Percentiles rank a stretch among this genome's conserved stretches.
These are phyloP conservation scores for Odontocerum albicorne DNA, from an alignment of 2,888 invertebrate genomes.

Conservation along the genomic window DNA sequence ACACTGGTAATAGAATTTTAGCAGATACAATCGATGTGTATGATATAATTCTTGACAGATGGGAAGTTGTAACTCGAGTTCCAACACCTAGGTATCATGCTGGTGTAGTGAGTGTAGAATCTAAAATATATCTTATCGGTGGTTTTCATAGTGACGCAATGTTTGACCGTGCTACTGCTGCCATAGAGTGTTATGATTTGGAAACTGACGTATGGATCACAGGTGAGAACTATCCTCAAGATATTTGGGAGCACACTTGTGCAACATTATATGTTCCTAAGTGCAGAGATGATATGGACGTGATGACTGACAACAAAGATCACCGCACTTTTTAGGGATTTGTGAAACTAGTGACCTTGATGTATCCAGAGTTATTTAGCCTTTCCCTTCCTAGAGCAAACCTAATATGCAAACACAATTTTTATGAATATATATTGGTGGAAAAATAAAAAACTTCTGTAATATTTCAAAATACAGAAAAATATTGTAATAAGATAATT, in stretches of 20 bases:
- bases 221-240: conserved; percentile 64
- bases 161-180: conserved; percentile 66
- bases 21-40: conserved; percentile 67
- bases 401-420: too few relatives aligned
- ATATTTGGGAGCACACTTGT: conserved; percentile 73
- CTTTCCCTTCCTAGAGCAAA: too few relatives aligned
- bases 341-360: too few relatives aligned
- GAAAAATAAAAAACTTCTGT: too few relatives aligned
- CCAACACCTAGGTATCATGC: conserved; percentile 70
- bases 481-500: too few relatives aligned
- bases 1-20: conserved; percentile 54
- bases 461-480: too few relatives aligned
- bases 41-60: conserved; percentile 57
- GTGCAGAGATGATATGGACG: conserved; percentile 55
- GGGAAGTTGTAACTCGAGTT: conserved; percentile 62
- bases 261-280: conserved; percentile 68
- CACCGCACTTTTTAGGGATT: conserved; percentile 29
- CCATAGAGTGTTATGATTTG: conserved; percentile 68
- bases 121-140: conserved; percentile 68
- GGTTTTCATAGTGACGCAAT: conserved; percentile 68
- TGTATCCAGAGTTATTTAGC: too few relatives aligned
- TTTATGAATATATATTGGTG: too few relatives aligned
- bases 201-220: conserved; percentile 62
- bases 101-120: conserved; percentile 63
- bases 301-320: conserved; percentile 40